A percentile compares a stretch with the other conserved stretches of the same genome.
Conservation (phyloP, 1,140 invertebrate genomes). For the Bilobella aurantiaca region DNA sequence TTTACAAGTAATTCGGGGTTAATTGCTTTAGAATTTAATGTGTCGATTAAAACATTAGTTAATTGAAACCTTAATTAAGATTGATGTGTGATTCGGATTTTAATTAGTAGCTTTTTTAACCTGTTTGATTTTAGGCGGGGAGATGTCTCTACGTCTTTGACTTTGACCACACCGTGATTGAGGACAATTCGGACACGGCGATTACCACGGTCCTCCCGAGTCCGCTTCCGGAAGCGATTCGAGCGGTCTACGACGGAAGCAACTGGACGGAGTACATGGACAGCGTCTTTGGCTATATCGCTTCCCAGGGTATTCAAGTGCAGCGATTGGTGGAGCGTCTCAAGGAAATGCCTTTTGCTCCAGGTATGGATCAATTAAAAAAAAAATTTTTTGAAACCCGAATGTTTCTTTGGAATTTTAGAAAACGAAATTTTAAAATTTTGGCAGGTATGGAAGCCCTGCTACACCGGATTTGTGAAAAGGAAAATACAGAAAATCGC, state of each 20-base stretch:
- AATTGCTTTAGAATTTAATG: too few relatives aligned
- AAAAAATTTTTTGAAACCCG: neutral
- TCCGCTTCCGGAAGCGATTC: conserved; percentile 23
- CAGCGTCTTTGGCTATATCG: conserved; percentile 20
- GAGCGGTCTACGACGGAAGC: conserved; percentile 23
- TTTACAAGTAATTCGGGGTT: too few relatives aligned
- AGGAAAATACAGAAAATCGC: neutral
- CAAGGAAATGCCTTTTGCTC: conserved; percentile 11
- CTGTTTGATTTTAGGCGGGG: conserved; percentile 8
- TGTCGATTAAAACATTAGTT: too few relatives aligned
- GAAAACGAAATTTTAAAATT: neutral
- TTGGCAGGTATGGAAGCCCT: conserved; percentile 23
- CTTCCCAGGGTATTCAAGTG: conserved; percentile 18
- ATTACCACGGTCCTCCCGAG: conserved; percentile 20
- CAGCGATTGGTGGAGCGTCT: conserved; percentile 15
- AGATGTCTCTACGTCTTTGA: conserved; percentile 30
- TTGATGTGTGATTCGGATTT: neutral
- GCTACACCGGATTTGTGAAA: conserved; percentile 14
- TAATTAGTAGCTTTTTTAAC: neutral
- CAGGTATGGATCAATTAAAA: conserved; percentile 11
- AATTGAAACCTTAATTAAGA: conserved; percentile 4
- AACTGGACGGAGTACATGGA: conserved; percentile 34
- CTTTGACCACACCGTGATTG: conserved; percentile 33
- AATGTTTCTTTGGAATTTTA: neutral
- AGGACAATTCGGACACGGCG: conserved; percentile 28